A percentile compares a stretch with the other conserved stretches of the same genome.
phyloP scores from a whole-genome alignment of 2,888 invertebrate genomes.

The Tridacna crocea region DNA sequence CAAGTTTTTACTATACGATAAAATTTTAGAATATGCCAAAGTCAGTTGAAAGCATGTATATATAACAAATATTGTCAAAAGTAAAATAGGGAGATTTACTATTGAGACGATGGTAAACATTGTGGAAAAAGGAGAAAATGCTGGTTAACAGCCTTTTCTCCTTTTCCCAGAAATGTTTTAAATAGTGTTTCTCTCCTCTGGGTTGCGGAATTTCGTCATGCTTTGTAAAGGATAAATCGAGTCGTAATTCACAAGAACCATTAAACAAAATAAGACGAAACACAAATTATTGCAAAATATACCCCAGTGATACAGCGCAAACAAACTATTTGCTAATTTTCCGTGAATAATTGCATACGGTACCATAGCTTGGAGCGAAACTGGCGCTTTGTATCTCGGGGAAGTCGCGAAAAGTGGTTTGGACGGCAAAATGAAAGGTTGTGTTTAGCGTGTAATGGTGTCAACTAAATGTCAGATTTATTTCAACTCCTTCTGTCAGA shows the following conservation, averaged over 20 bases:
- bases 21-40: no score
- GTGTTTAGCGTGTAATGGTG: conserved; percentile 60
- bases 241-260: conserved; percentile 43
- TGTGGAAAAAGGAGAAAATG: no score
- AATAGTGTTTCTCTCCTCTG: no score
- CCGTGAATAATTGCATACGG: conserved; percentile 64
- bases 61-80: no score
- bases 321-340: conserved; percentile 64
- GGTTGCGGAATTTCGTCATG: no score
- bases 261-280: conserved; percentile 42
- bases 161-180: no score
- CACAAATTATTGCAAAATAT: conserved; percentile 63
- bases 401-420: conserved; percentile 47
- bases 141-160: no score
- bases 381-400: conserved; percentile 37
- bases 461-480: conserved; percentile 58
- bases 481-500: conserved; percentile 56
- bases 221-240: conserved; percentile 5
- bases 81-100: no score
- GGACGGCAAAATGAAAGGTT: conserved; percentile 46
- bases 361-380: conserved; percentile 47
- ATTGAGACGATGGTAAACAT: no score
- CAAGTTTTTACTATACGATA: no score
- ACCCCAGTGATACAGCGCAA: conserved; percentile 57
- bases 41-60: no score